A percentile compares a stretch with the other conserved stretches of the same genome.
Evolutionary conservation across 2,797 vertebrate genomes (phyloP).

Genomic region (Lepilemur septentrionalis): DNA sequence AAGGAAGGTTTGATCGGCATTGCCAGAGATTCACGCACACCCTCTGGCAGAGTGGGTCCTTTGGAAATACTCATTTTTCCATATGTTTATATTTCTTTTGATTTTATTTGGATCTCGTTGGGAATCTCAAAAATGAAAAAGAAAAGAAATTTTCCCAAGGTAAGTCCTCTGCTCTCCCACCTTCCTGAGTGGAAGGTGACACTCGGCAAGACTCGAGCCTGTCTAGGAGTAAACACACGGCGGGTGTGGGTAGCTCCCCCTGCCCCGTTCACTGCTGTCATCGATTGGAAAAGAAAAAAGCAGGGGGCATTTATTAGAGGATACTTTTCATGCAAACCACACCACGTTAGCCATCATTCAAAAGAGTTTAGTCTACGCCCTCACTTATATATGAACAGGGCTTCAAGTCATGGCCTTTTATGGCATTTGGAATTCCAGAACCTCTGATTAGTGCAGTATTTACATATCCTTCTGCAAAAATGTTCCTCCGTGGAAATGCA

Average conservation of each 20-base stretch:
- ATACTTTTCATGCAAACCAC: slow-evolving; percentile 94
- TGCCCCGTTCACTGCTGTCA: slow-evolving; percentile 96
- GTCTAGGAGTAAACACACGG: slow-evolving; percentile 92
- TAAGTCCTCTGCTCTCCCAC: slow-evolving; percentile 12
- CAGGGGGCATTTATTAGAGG: slow-evolving; percentile 95
- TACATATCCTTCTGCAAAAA: slow-evolving; percentile 93
- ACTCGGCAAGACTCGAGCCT: slow-evolving; percentile 21
- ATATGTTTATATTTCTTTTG: neutral
- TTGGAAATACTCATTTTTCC: slow-evolving; percentile 46
- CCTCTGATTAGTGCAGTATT: slow-evolving; percentile 96
- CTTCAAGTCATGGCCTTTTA: slow-evolving; percentile 94
- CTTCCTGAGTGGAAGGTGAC: slow-evolving; percentile 46
- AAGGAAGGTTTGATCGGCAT: neutral
- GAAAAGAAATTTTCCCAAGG: neutral
- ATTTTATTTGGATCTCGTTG: neutral
- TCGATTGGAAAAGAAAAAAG: slow-evolving; percentile 90
- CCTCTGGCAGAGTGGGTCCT: neutral
- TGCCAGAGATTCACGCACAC: slow-evolving; percentile 17
- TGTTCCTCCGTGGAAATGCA: slow-evolving; percentile 88
- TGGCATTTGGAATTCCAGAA: slow-evolving; percentile 94
- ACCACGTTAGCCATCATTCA: slow-evolving; percentile 94
- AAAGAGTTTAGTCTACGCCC: slow-evolving; percentile 82
- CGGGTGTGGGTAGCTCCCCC: slow-evolving; percentile 88
- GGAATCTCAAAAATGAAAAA: slow-evolving; percentile 53
- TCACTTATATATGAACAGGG: slow-evolving; percentile 91